phyloP scores from a whole-genome alignment of 1,140 invertebrate genomes.

The Coenobita brevimanus region DNA sequence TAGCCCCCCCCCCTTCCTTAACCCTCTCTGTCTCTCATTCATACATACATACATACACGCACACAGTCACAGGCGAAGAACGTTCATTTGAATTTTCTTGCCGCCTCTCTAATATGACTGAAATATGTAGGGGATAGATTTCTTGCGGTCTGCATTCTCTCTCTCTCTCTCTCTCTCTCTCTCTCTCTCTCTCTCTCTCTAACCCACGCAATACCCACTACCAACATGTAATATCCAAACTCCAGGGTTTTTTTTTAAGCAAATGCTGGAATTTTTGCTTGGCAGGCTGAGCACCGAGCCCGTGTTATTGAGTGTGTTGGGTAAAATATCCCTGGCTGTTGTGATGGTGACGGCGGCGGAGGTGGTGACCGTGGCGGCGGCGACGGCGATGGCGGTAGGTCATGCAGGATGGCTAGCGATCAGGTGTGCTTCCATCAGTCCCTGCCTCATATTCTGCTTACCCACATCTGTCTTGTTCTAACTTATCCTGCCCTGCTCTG shows the following conservation, averaged over 20 bases:
- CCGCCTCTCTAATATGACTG: conserved; percentile 40
- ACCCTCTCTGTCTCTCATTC: too few relatives aligned
- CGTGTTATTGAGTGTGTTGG: conserved; percentile 14
- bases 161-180: neutral
- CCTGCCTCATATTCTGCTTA: too few relatives aligned
- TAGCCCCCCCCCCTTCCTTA: too few relatives aligned
- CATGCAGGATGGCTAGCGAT: too few relatives aligned
- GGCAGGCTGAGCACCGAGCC: neutral
- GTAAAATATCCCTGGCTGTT: neutral
- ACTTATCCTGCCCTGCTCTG: too few relatives aligned
- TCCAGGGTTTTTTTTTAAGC: neutral
- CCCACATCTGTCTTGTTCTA: too few relatives aligned
- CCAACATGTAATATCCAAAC: conserved; percentile 3
- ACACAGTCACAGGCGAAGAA: too few relatives aligned
- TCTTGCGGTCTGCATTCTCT: conserved; percentile 18
- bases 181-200: neutral
- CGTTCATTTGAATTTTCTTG: conserved; percentile 45
- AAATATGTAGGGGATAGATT: conserved; percentile 38
- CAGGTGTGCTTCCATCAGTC: too few relatives aligned
- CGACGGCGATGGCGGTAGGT: too few relatives aligned
- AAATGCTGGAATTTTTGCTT: neutral
- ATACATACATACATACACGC: too few relatives aligned
- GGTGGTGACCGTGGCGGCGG: neutral
- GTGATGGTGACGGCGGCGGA: too few relatives aligned
- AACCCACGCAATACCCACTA: neutral